These are phyloP conservation scores for Ectemnius continuus DNA, from an alignment of 2,888 invertebrate genomes.

Conservation along the genomic window DNA sequence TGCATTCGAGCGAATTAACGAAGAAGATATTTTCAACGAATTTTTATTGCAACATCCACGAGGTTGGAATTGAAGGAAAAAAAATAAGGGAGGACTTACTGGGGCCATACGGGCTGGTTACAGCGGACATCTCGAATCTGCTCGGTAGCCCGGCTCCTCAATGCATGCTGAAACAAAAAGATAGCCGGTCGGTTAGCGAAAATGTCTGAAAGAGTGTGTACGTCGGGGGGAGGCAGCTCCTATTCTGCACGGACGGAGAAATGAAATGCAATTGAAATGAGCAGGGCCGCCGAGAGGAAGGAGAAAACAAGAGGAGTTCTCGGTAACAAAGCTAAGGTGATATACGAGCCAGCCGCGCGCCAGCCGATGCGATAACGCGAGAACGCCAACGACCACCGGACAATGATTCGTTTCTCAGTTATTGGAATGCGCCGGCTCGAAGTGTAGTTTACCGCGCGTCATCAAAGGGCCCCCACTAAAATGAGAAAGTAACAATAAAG, in stretches of 20 bases:
- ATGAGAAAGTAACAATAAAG: constrained; percentile 1
- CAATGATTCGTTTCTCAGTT: constrained; percentile 64
- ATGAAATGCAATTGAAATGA: constrained; percentile 21
- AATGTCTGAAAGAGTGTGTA: constrained; percentile 21
- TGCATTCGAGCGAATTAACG: constrained; percentile 34
- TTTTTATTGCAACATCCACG: neutral
- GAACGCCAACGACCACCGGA: constrained; percentile 48
- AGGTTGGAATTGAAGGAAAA: neutral
- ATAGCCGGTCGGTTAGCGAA: neutral
- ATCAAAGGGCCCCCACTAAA: neutral
- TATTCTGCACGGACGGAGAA: constrained; percentile 10
- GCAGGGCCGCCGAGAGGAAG: constrained; percentile 63
- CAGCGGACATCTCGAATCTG: constrained; percentile 76
- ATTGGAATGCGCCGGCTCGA: constrained; percentile 52
- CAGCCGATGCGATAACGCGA: constrained; percentile 51
- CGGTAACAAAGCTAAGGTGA: constrained; percentile 65
- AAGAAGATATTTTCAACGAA: neutral
- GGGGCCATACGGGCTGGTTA: constrained; percentile 78
- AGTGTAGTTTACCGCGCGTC: constrained; percentile 26
- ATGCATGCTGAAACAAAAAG: constrained; percentile 72
- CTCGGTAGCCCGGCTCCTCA: constrained; percentile 66
- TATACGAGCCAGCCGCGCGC: constrained; percentile 62
- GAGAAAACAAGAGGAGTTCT: constrained; percentile 67
- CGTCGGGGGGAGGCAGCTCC: constrained; percentile 40
- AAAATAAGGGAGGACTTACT: constrained; percentile 68